These are phyloP conservation scores for Telmatochromis sp. DNA, from an alignment of 2,113 vertebrate genomes.

Conservation along the genomic window DNA sequence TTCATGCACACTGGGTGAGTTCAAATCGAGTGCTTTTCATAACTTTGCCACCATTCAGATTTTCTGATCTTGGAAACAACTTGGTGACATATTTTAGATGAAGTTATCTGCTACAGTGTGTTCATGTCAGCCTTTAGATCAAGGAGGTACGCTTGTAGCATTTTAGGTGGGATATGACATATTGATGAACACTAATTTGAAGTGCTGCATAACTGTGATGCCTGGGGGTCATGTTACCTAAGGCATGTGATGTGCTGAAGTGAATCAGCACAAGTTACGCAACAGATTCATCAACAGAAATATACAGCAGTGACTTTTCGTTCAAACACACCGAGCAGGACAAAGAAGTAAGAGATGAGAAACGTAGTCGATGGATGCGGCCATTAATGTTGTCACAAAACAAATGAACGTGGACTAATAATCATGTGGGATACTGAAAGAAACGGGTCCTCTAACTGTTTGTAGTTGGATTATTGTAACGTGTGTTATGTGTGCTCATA, in stretches of 20 bases:
- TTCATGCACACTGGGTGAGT: conserved; percentile 98
- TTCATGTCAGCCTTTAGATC: neutral
- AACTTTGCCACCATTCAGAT: neutral
- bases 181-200: neutral
- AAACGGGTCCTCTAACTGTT: neutral
- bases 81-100: neutral
- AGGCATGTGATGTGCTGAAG: neutral
- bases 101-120: neutral
- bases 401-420: neutral
- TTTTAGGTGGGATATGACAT: neutral
- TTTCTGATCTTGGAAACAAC: neutral
- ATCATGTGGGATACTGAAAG: neutral
- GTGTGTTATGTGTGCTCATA: neutral
- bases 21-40: neutral
- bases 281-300: neutral
- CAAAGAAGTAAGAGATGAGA: neutral
- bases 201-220: neutral
- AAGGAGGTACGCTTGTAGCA: neutral
- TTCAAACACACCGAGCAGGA: neutral
- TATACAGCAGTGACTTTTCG: neutral
- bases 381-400: neutral
- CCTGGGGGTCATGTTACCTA: neutral
- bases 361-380: neutral
- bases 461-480: neutral
- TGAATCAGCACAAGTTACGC: neutral